phyloP scores from a whole-genome alignment of 2,797 vertebrate species.

The Fratercula arctica region DNA sequence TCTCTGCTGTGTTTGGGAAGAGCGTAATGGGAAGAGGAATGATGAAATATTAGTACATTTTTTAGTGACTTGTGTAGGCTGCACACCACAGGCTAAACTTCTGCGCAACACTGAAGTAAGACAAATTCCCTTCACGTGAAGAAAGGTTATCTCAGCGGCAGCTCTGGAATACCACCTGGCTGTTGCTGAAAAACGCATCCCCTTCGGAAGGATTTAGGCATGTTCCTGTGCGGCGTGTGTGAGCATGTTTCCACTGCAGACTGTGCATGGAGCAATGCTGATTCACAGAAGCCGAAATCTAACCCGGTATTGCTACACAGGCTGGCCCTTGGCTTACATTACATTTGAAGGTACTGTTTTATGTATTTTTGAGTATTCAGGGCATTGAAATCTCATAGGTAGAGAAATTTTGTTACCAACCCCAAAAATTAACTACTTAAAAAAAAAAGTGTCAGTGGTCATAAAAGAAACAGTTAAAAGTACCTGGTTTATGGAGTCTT shows the following conservation, averaged over 20 bases:
- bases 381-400: background rate
- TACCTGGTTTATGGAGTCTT: background rate
- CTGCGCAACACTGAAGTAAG: background rate
- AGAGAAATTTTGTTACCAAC: background rate
- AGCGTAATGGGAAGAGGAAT: background rate
- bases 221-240: background rate
- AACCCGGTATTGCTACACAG: background rate
- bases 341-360: background rate
- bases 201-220: background rate
- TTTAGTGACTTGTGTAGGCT: background rate
- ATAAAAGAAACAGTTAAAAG: background rate
- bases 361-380: background rate
- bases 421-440: background rate
- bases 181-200: background rate
- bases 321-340: background rate
- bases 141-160: background rate
- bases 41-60: background rate
- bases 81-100: background rate
- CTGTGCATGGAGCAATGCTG: fast-evolving
- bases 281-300: background rate
- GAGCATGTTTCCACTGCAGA: background rate
- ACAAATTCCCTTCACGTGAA: background rate
- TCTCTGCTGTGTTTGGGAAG: background rate
- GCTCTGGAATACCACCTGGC: background rate
- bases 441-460: background rate